Percentiles rank a stretch among this genome's conserved stretches.
Evolutionary conservation across 1,140 invertebrate species (phyloP).

Genomic region (Nephotettix cincticeps): DNA sequence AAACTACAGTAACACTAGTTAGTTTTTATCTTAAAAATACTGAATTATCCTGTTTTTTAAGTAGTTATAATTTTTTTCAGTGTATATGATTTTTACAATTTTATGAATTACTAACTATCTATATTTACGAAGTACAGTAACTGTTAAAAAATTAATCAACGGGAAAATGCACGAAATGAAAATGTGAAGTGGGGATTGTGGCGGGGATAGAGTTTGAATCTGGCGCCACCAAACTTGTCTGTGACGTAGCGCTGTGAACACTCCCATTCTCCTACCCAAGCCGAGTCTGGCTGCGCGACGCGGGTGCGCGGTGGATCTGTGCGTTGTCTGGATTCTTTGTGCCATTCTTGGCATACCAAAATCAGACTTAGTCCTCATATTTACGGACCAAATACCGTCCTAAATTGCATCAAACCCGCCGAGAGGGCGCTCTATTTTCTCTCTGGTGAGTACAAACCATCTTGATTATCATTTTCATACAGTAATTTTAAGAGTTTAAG

Average conservation of each 20-base stretch:
- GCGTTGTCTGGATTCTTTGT: conserved; percentile 93
- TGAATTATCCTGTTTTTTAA: too few species aligned
- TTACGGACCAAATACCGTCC: conserved; percentile 69
- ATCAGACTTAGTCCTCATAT: conserved; percentile 77
- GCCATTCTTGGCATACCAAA: conserved; percentile 92
- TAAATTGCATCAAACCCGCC: conserved; percentile 55
- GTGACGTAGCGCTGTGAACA: conserved; percentile 11
- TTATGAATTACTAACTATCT: too few species aligned
- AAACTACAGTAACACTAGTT: too few species aligned
- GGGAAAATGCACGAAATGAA: too few species aligned
- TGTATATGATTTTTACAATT: too few species aligned
- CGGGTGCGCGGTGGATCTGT: conserved; percentile 69
- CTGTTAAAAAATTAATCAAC: too few species aligned
- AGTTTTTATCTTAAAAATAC: too few species aligned
- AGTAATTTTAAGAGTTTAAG: conserved; percentile 31
- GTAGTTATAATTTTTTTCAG: too few species aligned
- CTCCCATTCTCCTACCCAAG: conserved; percentile 6
- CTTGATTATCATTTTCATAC: conserved; percentile 36
- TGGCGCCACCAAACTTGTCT: conserved; percentile 22
- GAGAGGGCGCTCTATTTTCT: conserved; percentile 58
- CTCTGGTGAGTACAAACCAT: conserved; percentile 61
- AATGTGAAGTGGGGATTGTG: too few species aligned
- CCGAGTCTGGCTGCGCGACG: conserved; percentile 22
- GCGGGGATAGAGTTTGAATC: not conserved
- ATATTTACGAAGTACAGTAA: too few species aligned